Evolutionary conservation across 1,140 invertebrate genomes (phyloP), one percentile per base, ranked within the genome.

Genomic region (Nixonia krombeini): DNA sequence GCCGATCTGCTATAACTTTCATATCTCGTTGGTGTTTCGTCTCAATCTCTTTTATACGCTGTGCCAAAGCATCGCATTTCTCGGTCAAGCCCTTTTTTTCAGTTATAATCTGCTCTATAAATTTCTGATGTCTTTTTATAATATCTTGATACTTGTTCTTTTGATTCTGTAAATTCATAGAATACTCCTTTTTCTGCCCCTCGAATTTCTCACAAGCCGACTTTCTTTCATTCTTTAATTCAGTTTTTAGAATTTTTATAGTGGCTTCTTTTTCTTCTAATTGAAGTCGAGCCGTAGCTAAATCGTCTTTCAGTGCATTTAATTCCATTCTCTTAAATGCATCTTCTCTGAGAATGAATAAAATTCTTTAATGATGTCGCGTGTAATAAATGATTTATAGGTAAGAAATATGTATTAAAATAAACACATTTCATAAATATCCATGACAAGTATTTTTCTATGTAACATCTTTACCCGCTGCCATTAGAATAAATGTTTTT

Each of bases 61-160:
- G 71, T 0, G 85, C 74, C 7, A 91, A 73, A 1, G 84, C 82
- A 31, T 91, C 88, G 42, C 90, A 91, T 76, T 91, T 90, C 42
- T 91, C 88, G 46, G 87, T 90, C 9, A 92, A 75, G 0, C 86
- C 78, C 21, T 87, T 89, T 69, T 92, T 92, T 61, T 92, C 91
- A 6, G 85, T 82, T 1, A 92, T 87, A 26, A 92, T 67, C 46
- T 90, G 89, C 62, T 91, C 90, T 7, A 92, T 91, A 53, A 92
- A 91, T 47, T 88, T 89, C 51, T 92, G 90, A 73, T 92, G 90
- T 1, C 91, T 75, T 35, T 87, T 87, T 4, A 91, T 83, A 4
- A 88, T 85, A 1, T 76, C 78, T 61, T 91, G 90, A 57, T 88
- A 90, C 70, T 91, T 90, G 12, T 87, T 87, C 72, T 92, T 91